Base-by-base conservation (phyloP, 2,888 invertebrate species). In the Thera britannica region DNA sequence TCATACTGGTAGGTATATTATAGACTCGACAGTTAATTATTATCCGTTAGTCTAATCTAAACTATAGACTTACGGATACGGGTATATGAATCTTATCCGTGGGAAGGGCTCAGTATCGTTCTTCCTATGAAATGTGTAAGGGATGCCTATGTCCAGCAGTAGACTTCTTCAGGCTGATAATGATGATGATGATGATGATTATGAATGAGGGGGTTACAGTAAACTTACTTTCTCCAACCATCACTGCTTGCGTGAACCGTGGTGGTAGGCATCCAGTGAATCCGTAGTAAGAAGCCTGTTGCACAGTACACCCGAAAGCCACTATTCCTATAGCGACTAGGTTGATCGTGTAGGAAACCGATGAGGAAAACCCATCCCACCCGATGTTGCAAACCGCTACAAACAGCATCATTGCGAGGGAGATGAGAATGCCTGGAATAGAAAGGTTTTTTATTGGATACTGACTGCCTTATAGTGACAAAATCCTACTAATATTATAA, bases 281-380 rank as follows among this genome's bases (percentile, higher is more conserved):
- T 2, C 98, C 98, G 85, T 98, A 98, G 89, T 98, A 98, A 82
- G 98, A 98, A 0, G 98, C 98, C 86, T 98, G 98, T 88, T 98
- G 98, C 67, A 98, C 97, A 94, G 98, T 98, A 82, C 98, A 98
- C 4, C 98, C 98, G 67, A 98, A 95, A 1, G 98, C 97, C 0
- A 98, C 97, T 52, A 97, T 94, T 2, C 97, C 97, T 7, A 98
- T 97, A 0, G 97, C 97, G 1, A 97, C 94, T 80, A 98, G 92
- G 86, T 97, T 98, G 60, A 97, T 96, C 35, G 95, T 96, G 82
- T 98, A 98, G 0, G 98, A 97, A 0, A 96, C 96, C n/a, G 94
- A 94, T 0, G 95, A 92, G 2, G 96, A 95, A 84, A 98, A 98
- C 35, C 97, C 94, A 76, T 97, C 97, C 96, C 97, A 97, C 87